Base-by-base conservation (phyloP, 2,797 vertebrate genomes). In the Leptatherina wallacei region DNA sequence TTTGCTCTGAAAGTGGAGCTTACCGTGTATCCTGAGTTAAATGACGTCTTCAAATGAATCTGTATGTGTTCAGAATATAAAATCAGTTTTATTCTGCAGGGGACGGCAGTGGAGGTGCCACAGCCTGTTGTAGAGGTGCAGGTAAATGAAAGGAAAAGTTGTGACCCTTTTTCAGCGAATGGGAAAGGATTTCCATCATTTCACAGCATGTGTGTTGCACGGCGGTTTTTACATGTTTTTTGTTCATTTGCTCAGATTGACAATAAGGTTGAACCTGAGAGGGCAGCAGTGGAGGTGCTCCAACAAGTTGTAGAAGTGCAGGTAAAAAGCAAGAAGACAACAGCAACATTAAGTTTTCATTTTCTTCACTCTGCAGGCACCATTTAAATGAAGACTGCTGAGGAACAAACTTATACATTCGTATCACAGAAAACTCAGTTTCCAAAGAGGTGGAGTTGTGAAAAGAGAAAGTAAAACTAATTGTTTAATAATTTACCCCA, bases 201-300 rank as follows among this genome's bases (percentile, higher is more conserved):
- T 59, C 40, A 30, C 29, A 27, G 24, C 20, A 1, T 35, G 10
- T 68, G 64, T 32, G 44, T 27, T 49, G 7, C n/a, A 62, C 27
- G 20, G 38, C 9, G 32, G 18, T 24, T 61, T 22, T 38, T 58
- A 68, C 6, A 62, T 73, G 55, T 27, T 73, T 81, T n/a, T 73
- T 71, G 3, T 73, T 86, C 71, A 76, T 82, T 65, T 69, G 70
- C 27, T 85, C 76, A 87, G 73, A 83, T 10, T 80, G 73, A 82
- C 77, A 74, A 56, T 76, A 61, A 79, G 52, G 85, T 81, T 82
- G 84, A 89, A 80, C 82, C 73, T 83, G 87, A 77, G 62, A 86
- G 93, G 89, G 49, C 70, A 65, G 69, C 58, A 22, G 84, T 73
- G 42, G 83, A 84, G 60, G 69, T 38, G 56, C 36, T 65, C n/a